Conservation (phyloP, 2,113 vertebrate species). For the Dromas ardeola region DNA sequence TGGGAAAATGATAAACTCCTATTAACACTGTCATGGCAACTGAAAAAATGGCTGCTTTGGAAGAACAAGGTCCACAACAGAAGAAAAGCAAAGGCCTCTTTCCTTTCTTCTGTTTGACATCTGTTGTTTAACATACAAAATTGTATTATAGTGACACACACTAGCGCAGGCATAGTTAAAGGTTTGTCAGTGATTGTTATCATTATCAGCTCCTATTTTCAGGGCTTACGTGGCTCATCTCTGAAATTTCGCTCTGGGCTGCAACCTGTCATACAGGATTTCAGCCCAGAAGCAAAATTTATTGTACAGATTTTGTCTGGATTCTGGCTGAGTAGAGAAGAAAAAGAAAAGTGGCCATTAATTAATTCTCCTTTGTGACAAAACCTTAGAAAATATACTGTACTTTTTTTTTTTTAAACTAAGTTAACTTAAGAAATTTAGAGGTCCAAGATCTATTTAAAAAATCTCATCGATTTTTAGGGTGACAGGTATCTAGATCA, state of each 20-base stretch:
- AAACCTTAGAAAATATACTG: neutral
- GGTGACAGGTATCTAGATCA: neutral
- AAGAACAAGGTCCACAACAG: constrained; percentile 80
- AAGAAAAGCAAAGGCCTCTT: constrained; percentile 80
- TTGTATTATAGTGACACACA: constrained; percentile 78
- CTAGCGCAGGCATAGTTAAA: neutral
- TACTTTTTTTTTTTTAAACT: neutral
- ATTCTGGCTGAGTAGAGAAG: neutral
- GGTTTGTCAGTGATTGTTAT: constrained; percentile 14
- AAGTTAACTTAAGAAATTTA: neutral
- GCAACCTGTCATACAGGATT: constrained; percentile 1
- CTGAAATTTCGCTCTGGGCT: neutral
- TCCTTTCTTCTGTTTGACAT: constrained; percentile 89
- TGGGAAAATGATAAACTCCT: constrained; percentile 88
- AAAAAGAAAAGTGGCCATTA: neutral
- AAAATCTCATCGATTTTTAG: neutral
- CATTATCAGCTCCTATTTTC: constrained; percentile 19
- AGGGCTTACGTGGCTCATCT: constrained; percentile 20
- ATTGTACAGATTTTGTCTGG: neutral
- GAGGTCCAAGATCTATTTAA: neutral
- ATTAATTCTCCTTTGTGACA: neutral
- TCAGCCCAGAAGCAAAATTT: constrained; percentile 13
- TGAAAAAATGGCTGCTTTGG: constrained; percentile 87
- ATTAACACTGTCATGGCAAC: constrained; percentile 90
- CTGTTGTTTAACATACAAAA: constrained; percentile 90